These are phyloP conservation scores for Cichladusa arquata DNA, from an alignment of 2,113 vertebrate species.

Conservation along the genomic window DNA sequence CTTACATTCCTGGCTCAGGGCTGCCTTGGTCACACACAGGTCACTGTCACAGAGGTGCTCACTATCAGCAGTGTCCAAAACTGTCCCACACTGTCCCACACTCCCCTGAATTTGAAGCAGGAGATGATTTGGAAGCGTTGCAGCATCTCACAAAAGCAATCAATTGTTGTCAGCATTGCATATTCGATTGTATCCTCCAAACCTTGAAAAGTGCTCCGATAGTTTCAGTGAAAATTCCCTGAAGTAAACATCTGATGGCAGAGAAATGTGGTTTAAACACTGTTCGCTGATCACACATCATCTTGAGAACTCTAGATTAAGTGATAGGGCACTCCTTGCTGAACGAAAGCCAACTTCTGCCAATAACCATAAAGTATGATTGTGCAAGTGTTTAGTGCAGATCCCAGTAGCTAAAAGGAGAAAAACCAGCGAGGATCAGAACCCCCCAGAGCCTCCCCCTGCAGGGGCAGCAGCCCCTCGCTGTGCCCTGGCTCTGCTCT, in stretches of 20 bases:
- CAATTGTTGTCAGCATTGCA: neutral
- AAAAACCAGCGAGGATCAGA: neutral
- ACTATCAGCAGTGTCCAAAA: neutral
- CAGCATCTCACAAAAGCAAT: neutral
- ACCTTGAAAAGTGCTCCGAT: neutral
- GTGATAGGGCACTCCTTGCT: neutral
- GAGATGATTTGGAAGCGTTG: neutral
- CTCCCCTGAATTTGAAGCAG: neutral
- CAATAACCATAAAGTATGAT: neutral
- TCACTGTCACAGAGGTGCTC: neutral
- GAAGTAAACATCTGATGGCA: neutral
- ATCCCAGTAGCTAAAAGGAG: neutral
- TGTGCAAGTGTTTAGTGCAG: neutral
- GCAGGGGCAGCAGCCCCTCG: neutral
- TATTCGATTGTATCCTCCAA: neutral
- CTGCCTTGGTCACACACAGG: neutral
- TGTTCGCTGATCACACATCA: neutral
- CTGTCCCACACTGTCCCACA: too few species aligned
- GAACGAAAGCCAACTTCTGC: neutral
- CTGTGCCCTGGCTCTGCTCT: neutral
- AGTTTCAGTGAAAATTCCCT: neutral
- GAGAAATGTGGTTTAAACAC: neutral
- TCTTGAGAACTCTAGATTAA: neutral
- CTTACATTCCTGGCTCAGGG: neutral
- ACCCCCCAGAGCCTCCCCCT: rapidly evolving